Evolutionary conservation across 2,888 invertebrate genomes (phyloP).

Genomic region (Drosophila parthenogenetica): DNA sequence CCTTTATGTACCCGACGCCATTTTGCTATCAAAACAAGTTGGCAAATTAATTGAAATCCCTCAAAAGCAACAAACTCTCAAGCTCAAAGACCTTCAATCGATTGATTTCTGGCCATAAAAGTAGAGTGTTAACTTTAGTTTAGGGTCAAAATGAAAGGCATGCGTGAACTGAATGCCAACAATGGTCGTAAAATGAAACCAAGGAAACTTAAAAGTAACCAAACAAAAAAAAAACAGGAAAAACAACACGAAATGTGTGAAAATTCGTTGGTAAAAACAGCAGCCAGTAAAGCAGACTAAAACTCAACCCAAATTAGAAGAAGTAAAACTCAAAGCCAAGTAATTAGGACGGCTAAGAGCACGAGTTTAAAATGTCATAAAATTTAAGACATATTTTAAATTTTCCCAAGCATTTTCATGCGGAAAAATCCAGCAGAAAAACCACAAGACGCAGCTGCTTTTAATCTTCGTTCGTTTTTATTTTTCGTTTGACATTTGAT

Average conservation of each 20-base stretch:
- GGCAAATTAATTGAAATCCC: conserved; percentile 33
- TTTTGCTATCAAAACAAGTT: conserved; percentile 7
- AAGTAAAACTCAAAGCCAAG: conserved; percentile 17
- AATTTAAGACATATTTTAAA: conserved; percentile 10
- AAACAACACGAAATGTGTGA: background rate
- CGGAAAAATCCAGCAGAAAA: background rate
- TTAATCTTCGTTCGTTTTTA: conserved; percentile 11
- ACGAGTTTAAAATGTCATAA: background rate
- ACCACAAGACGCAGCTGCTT: conserved; percentile 14
- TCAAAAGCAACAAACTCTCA: conserved; percentile 8
- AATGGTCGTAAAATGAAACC: conserved; percentile 27
- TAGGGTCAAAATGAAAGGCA: background rate
- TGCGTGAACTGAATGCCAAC: conserved; percentile 4
- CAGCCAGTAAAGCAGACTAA: background rate
- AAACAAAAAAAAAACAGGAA: background rate
- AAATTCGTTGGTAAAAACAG: background rate
- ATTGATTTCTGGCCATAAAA: conserved; percentile 19
- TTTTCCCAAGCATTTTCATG: background rate
- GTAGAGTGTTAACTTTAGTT: conserved; percentile 30
- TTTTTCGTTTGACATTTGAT: conserved; percentile 13
- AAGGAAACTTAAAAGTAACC: conserved; percentile 21
- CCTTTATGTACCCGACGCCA: conserved; percentile 1
- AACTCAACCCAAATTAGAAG: background rate
- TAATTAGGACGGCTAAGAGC: conserved; percentile 34
- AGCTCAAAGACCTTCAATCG: conserved; percentile 10